phyloP scores from a whole-genome alignment of 2,113 vertebrate species.

The Podiceps cristatus region DNA sequence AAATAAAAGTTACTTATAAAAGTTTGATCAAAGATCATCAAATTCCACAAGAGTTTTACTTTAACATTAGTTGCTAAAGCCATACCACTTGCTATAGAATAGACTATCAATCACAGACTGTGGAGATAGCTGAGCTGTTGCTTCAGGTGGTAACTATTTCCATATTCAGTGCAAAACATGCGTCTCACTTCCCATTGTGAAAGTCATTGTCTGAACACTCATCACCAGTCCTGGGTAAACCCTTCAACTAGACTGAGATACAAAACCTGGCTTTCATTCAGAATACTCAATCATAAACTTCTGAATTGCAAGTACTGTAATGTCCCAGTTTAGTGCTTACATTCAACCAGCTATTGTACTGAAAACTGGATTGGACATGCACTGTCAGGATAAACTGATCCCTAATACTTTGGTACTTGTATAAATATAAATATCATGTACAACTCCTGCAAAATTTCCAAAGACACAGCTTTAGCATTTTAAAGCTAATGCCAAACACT shows the following conservation, averaged over 20 bases:
- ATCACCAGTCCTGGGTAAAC: accelerated
- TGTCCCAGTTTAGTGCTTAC: neutral
- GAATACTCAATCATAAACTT: neutral
- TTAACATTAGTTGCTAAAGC: neutral
- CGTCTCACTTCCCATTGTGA: neutral
- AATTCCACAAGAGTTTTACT: neutral
- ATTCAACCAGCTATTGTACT: neutral
- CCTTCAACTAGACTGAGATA: neutral
- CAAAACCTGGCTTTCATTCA: neutral
- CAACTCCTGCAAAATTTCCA: neutral
- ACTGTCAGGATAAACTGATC: neutral
- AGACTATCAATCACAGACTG: neutral
- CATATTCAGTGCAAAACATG: neutral
- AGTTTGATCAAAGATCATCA: neutral
- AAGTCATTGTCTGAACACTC: neutral
- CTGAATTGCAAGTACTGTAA: too few species aligned
- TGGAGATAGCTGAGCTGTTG: neutral
- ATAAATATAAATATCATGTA: neutral
- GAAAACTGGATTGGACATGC: neutral
- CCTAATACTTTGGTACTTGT: neutral
- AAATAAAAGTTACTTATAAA: neutral
- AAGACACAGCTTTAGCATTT: neutral
- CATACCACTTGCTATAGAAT: neutral
- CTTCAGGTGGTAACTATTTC: neutral
- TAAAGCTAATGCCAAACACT: neutral